These are phyloP conservation scores for Thymelicus lineola DNA, from an alignment of 2,888 invertebrate species.

Conservation along the genomic window DNA sequence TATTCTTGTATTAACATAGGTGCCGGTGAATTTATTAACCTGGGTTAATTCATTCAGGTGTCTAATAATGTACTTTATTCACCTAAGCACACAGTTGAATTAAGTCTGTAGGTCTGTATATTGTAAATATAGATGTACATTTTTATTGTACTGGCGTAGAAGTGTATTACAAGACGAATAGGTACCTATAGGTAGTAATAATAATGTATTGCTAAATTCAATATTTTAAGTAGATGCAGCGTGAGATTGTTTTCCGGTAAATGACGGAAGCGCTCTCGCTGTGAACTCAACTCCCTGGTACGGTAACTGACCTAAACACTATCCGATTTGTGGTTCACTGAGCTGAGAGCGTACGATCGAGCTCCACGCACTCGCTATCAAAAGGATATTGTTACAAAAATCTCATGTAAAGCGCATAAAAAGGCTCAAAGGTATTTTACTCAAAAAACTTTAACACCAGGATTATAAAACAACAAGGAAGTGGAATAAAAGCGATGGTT, in stretches of 20 bases:
- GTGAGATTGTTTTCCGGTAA: slow-evolving; percentile 17
- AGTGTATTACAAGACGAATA: too few species aligned
- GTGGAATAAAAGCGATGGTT: too few species aligned
- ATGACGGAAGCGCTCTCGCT: slow-evolving; percentile 31
- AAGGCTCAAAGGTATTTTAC: slow-evolving; percentile 10
- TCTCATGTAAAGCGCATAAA: slow-evolving; percentile 10
- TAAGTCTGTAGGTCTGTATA: too few species aligned
- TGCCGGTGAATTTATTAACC: too few species aligned
- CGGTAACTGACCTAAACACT: slow-evolving; percentile 33
- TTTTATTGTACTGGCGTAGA: too few species aligned
- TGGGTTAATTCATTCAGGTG: too few species aligned
- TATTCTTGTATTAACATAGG: too few species aligned
- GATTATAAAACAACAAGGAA: slow-evolving; percentile 1
- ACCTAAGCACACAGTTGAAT: too few species aligned
- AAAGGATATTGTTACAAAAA: slow-evolving; percentile 34
- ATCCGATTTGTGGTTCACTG: slow-evolving; percentile 34
- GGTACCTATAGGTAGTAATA: too few species aligned
- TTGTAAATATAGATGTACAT: too few species aligned
- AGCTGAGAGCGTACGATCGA: slow-evolving; percentile 29
- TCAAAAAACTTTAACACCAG: background rate
- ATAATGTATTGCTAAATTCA: too few species aligned
- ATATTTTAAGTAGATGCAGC: background rate
- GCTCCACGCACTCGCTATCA: slow-evolving; percentile 11
- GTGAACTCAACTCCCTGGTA: slow-evolving; percentile 14
- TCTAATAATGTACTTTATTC: too few species aligned